Evolutionary conservation across 2,888 invertebrate species (phyloP).

Genomic region (Meganola albula): DNA sequence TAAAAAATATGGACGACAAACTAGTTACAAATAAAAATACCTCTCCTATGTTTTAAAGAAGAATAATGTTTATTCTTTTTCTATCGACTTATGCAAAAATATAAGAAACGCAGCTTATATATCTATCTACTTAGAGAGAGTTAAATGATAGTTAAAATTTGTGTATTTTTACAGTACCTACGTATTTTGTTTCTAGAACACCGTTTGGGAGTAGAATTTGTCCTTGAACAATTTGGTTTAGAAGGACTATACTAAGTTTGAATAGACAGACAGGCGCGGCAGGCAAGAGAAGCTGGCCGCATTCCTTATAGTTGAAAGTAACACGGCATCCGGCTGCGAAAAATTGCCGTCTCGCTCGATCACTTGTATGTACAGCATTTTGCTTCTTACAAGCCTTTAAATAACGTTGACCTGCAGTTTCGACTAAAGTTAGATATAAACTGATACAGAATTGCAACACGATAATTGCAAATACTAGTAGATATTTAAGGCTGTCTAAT

Average conservation of each 20-base stretch:
- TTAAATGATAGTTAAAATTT: too few species aligned
- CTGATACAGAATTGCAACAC: conserved; percentile 27
- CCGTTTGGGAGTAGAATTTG: too few species aligned
- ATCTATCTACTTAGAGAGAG: too few species aligned
- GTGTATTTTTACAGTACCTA: too few species aligned
- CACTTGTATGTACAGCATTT: conserved; percentile 31
- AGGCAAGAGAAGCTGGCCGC: conserved; percentile 65
- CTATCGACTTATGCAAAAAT: too few species aligned
- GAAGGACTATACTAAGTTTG: too few species aligned
- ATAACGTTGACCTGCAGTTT: conserved; percentile 24
- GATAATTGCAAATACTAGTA: conserved; percentile 2
- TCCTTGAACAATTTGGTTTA: too few species aligned
- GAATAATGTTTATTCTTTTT: too few species aligned
- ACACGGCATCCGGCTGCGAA: conserved; percentile 72
- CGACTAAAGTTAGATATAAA: conserved; percentile 28
- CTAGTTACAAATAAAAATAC: background rate
- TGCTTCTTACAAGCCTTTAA: conserved; percentile 30
- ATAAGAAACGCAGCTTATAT: too few species aligned
- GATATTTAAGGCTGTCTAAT: too few species aligned
- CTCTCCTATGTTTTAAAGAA: too few species aligned
- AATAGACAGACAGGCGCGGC: conserved; percentile 49
- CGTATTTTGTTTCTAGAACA: too few species aligned
- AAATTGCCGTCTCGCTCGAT: conserved; percentile 52
- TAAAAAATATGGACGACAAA: conserved; percentile 7
- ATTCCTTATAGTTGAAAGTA: conserved; percentile 74